Evolutionary conservation across 1,140 invertebrate species (phyloP), one percentile per base, ranked within the genome.

Genomic region (Agrilus planipennis): DNA sequence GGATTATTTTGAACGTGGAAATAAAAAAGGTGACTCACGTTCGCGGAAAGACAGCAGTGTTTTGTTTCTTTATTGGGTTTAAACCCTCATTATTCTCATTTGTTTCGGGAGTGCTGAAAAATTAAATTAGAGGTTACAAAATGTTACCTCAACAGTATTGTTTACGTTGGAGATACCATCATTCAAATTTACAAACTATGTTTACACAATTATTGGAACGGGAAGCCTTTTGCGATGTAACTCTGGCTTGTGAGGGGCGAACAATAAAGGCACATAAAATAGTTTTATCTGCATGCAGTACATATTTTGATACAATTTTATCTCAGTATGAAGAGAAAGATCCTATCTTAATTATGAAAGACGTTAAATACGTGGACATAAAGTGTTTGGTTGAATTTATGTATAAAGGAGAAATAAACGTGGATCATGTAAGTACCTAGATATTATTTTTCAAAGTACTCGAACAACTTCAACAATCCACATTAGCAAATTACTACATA

Each of bases 381-480:
- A 83, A 82, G 69, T 82, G 81, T 31, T 72, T 93, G 36, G 82
- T 93, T 38, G 84, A 90, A 58, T 93, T 92, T 60, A 93, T 93
- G 88, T 93, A 93, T 64, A 87, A 87, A 60, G 89, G 89, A 49
- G 89, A 93, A 72, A 91, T 93, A 57, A 91, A 89, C 70, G 87
- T 93, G 44, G 85, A 89, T 60, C 87, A 89, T 66, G 85, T 87
- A 68, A 81, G 79, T 78, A 50, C 30, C 17, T 27, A 4, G 4
- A 11, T 34, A 30, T 30, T n/a, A 6, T 7, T 4, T 30, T 4
- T 5, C 15, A 30, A 5, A 30, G 28, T 12, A 25, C 22, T 25
- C 5, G n/a, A 11, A 5, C 22, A 6, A 11, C 22, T 11, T 25
- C n/a, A 25, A 12, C 28, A 30, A 30, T 30, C n/a, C 15, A 12